Conservation (phyloP, 2,113 vertebrate species). For the Octodon degus region DNA sequence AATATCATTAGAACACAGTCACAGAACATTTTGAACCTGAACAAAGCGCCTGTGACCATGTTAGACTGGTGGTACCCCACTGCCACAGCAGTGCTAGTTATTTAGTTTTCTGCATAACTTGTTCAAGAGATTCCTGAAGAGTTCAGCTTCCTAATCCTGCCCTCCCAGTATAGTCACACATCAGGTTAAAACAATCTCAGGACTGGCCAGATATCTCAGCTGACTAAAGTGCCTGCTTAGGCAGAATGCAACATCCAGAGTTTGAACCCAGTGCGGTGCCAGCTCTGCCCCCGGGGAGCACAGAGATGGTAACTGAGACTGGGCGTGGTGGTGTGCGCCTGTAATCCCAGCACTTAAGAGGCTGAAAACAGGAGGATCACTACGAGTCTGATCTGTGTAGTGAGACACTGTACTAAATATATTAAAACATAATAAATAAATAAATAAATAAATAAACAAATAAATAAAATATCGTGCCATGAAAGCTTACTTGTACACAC, state of each 20-base stretch:
- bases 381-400: no score
- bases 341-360: no score
- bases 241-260: no score
- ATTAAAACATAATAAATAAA: not conserved
- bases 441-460: no score
- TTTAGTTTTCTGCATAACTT: constrained; percentile 87
- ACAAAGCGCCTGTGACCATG: constrained; percentile 96
- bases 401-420: no score
- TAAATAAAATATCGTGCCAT: constrained; percentile 77
- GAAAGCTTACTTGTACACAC: constrained; percentile 91
- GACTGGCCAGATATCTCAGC: no score
- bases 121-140: constrained; percentile 91
- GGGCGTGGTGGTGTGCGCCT: no score
- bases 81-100: constrained; percentile 88
- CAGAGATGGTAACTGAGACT: no score
- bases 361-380: no score
- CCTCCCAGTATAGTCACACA: constrained; percentile 57
- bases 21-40: constrained; percentile 97
- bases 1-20: constrained; percentile 99
- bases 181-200: constrained; percentile 31
- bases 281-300: no score
- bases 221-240: no score
- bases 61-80: constrained; percentile 87
- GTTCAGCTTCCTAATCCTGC: constrained; percentile 81
- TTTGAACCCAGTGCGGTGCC: no score